phyloP scores from a whole-genome alignment of 2,888 invertebrate species.

The Xestoiulus laeticollis region DNA sequence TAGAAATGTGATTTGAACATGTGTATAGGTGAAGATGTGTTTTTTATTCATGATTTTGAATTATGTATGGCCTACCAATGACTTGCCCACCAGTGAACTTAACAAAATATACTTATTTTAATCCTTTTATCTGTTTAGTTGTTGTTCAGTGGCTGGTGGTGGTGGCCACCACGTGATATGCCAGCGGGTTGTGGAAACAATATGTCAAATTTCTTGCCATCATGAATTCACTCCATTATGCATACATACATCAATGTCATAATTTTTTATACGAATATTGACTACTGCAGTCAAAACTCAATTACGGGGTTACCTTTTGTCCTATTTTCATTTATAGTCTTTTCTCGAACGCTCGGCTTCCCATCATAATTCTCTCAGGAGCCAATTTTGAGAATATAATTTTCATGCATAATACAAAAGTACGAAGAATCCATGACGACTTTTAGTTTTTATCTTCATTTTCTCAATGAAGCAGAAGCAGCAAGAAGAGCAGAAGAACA shows the following conservation, averaged over 20 bases:
- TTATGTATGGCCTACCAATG: not conserved
- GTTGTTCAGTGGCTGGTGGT: not conserved
- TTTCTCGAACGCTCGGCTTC: slow-evolving; percentile 6
- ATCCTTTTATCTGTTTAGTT: not conserved
- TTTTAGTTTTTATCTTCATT: slow-evolving; percentile 35
- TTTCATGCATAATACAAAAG: slow-evolving; percentile 41
- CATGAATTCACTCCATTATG: slow-evolving; percentile 36
- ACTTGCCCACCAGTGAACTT: not conserved
- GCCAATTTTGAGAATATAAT: slow-evolving; percentile 4
- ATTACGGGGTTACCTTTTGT: slow-evolving; percentile 43
- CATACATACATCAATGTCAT: slow-evolving; percentile 38
- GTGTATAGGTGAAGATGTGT: too few species aligned
- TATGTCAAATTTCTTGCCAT: not conserved
- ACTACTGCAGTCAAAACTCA: slow-evolving; percentile 41
- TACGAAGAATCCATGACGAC: not conserved
- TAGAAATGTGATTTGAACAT: too few species aligned
- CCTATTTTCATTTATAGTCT: slow-evolving; percentile 35
- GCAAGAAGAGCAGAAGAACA: not conserved
- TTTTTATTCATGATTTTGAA: not conserved
- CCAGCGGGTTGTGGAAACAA: slow-evolving; percentile 27
- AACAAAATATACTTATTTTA: not conserved
- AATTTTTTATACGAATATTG: slow-evolving; percentile 13
- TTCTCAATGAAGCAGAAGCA: slow-evolving; percentile 41
- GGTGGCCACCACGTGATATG: not conserved
- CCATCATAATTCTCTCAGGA: slow-evolving; percentile 13